phyloP scores from a whole-genome alignment of 2,113 vertebrate genomes.

The Numida meleagris region DNA sequence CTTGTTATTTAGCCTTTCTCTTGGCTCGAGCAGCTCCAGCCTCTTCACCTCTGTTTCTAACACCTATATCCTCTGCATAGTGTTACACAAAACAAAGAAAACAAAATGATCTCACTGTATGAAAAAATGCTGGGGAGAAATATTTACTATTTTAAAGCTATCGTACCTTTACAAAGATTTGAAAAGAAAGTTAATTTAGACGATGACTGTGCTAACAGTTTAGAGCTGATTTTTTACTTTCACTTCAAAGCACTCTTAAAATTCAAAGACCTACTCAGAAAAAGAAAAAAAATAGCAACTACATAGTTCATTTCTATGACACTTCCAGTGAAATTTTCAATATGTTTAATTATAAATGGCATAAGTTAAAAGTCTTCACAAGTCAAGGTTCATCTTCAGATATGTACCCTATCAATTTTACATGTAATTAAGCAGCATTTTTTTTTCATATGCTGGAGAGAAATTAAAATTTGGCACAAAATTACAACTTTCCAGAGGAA shows the following conservation, averaged over 20 bases:
- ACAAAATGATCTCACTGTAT: background rate
- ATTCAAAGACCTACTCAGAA: constrained; percentile 15
- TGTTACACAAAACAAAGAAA: background rate
- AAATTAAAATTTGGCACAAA: constrained; percentile 12
- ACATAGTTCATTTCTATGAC: background rate
- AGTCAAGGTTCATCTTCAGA: constrained; percentile 16
- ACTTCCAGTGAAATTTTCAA: constrained; percentile 6
- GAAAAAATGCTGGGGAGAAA: background rate
- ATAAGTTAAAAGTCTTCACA: background rate
- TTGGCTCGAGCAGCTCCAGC: background rate
- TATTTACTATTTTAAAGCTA: background rate
- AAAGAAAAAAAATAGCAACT: background rate
- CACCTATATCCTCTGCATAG: background rate
- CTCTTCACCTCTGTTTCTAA: background rate
- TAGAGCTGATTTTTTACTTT: background rate
- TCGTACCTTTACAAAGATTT: background rate
- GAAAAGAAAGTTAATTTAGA: background rate
- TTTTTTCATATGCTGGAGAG: background rate
- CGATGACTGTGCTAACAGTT: background rate
- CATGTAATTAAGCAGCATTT: background rate
- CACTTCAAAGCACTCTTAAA: background rate
- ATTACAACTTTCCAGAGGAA: background rate
- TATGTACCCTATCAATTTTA: background rate
- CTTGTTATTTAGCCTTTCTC: background rate
- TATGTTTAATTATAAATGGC: constrained; percentile 15